Evolutionary conservation across 2,888 invertebrate genomes (phyloP).

Genomic region (Melanchra persicariae): DNA sequence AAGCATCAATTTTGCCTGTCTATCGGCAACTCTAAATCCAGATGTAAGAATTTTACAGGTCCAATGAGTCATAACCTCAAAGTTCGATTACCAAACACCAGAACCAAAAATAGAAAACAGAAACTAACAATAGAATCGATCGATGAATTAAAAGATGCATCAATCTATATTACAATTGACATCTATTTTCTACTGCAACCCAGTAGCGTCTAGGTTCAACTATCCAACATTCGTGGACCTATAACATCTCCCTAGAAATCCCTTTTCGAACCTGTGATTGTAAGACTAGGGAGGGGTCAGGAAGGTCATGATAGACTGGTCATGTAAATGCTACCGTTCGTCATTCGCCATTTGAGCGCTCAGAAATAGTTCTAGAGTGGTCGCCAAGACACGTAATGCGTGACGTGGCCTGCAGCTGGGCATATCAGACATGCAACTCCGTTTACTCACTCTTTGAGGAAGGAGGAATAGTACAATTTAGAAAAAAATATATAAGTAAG

Average conservation of each 20-base stretch:
- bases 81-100: slow-evolving; percentile 53
- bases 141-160: slow-evolving; percentile 64
- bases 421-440: slow-evolving; percentile 62
- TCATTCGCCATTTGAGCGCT: slow-evolving; percentile 81
- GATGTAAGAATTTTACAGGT: slow-evolving; percentile 41
- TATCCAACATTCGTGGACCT: slow-evolving; percentile 41
- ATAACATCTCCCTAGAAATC: background rate
- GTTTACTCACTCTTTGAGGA: slow-evolving; percentile 9
- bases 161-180: slow-evolving; percentile 51
- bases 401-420: slow-evolving; percentile 66
- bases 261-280: background rate
- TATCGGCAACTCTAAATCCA: slow-evolving; percentile 31
- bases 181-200: slow-evolving; percentile 63
- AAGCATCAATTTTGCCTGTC: slow-evolving; percentile 25
- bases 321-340: slow-evolving; percentile 71
- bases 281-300: slow-evolving; percentile 22
- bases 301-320: slow-evolving; percentile 61
- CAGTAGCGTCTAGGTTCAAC: slow-evolving; percentile 45
- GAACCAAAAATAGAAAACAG: slow-evolving; percentile 60
- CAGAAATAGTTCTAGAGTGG: slow-evolving; percentile 82
- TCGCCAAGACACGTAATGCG: slow-evolving; percentile 81
- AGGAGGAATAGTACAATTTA: background rate
- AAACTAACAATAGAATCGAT: slow-evolving; percentile 68
- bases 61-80: slow-evolving; percentile 44
- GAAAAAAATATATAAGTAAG: background rate